Base-by-base conservation (phyloP, 2,797 vertebrate species). In the Eulemur albifrons region DNA sequence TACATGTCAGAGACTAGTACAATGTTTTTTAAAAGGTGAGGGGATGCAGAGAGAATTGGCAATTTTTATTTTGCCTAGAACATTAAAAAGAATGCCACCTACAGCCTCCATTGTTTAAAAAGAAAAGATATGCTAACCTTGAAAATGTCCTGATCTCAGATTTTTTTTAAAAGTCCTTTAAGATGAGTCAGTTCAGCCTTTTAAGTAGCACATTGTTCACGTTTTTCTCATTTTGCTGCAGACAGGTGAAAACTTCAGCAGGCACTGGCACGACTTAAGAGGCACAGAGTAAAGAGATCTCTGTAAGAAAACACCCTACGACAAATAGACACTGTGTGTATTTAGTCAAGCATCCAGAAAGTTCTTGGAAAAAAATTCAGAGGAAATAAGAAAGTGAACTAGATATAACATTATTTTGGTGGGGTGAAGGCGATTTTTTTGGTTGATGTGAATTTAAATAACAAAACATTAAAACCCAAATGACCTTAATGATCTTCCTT, bases 381-480 rank as follows among this genome's bases (percentile, higher is more conserved):
- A 89, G 38, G 14, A 63, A 54, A 61, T 52, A 67, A 61, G 43
- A 61, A 72, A 20, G 13, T 75, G 30, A 92, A 18, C 4, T 40
- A 40, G 17, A 65, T 45, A 65, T 57, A n/a, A n/a, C 18, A 25
- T 63, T 70, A 72, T 82, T 52, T 35, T 17, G 35, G 54, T 21
- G 40, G 52, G 32, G 7, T 3, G 27, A 76, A 80, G n/a, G 23
- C 61, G 67, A 7, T 40, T 73, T 38, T 38, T 83, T 48, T 27
- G 4, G 17, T 75, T 54, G 69, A 65, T 65, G 63, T 9, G 54
- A n/a, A 72, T 95, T 94, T 87, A 79, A 97, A 80, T 69, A 86
- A 90, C 3, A 27, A 67, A 76, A 72, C 11, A 73, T 61, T 77
- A 63, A 83, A 92, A 93, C 43, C 32, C 35, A 95, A 87, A 75